phyloP scores from a whole-genome alignment of 2,797 vertebrate species.

The Protosalanx chinensis region DNA sequence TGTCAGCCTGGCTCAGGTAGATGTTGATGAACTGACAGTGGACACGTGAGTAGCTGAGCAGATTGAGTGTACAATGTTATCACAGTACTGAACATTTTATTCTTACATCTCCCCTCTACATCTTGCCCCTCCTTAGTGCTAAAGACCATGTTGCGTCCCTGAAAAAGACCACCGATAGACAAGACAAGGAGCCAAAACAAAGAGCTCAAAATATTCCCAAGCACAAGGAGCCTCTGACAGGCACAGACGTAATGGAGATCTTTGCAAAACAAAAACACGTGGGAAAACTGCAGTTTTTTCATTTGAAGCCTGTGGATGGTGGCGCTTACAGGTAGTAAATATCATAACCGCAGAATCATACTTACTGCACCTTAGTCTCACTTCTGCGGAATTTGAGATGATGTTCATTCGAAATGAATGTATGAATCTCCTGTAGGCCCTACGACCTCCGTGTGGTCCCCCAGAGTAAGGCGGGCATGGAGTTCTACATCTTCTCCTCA shows the following conservation, averaged over 20 bases:
- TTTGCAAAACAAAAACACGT: conserved; percentile 54
- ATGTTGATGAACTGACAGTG: conserved; percentile 8
- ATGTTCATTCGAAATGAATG: neutral
- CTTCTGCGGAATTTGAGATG: neutral
- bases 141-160: conserved; percentile 18
- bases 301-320: conserved; percentile 69
- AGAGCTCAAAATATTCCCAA: conserved; percentile 6
- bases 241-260: conserved; percentile 59
- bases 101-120: neutral
- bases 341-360: neutral
- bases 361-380: neutral
- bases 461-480: conserved; percentile 59
- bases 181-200: conserved; percentile 32
- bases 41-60: conserved; percentile 39
- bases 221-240: conserved; percentile 47
- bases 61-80: neutral
- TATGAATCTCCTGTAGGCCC: conserved; percentile 62
- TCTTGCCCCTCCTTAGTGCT: conserved; percentile 35
- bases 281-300: conserved; percentile 64
- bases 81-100: conserved; percentile 2
- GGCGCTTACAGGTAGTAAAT: conserved; percentile 68
- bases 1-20: conserved; percentile 21
- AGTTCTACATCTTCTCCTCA: conserved; percentile 80
- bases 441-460: conserved; percentile 75
- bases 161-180: conserved; percentile 9